Evolutionary conservation across 2,888 invertebrate species (phyloP).

Genomic region (Julus scanicus): DNA sequence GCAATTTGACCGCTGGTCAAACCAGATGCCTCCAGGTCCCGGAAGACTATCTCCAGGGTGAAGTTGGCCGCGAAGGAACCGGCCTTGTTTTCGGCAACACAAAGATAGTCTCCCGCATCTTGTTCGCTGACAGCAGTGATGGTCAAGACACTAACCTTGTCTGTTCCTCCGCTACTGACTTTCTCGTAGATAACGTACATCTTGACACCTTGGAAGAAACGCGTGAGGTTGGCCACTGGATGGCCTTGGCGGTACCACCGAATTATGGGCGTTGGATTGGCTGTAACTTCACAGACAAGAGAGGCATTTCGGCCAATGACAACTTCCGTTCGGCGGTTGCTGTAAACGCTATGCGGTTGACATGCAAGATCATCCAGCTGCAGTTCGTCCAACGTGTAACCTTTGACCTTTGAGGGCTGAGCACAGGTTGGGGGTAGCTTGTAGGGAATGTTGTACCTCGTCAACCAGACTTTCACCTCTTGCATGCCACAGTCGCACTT

Average conservation of each 20-base stretch:
- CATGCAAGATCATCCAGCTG: conserved; percentile 87
- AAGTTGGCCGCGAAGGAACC: conserved; percentile 56
- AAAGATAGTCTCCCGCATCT: conserved; percentile 57
- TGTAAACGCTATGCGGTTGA: conserved; percentile 76
- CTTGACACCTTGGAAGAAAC: conserved; percentile 59
- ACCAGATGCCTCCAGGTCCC: conserved; percentile 54
- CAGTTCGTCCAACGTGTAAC: conserved; percentile 80
- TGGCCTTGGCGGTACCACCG: conserved; percentile 91
- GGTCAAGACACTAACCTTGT: conserved; percentile 56
- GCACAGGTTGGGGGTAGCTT: conserved; percentile 79
- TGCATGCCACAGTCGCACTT: conserved; percentile 86
- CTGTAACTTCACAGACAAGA: conserved; percentile 82
- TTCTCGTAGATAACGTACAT: conserved; percentile 56
- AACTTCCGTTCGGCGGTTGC: conserved; percentile 72
- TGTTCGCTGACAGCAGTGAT: conserved; percentile 54
- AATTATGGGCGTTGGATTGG: conserved; percentile 81
- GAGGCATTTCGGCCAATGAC: conserved; percentile 86
- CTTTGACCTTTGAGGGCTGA: conserved; percentile 66
- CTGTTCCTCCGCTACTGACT: conserved; percentile 56
- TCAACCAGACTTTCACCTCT: conserved; percentile 83
- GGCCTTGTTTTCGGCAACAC: conserved; percentile 57
- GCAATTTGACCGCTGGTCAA: conserved; percentile 57
- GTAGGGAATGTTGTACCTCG: conserved; percentile 74
- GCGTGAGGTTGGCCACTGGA: conserved; percentile 73
- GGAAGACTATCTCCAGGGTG: conserved; percentile 52